Conservation (phyloP, 1,140 invertebrate genomes). For the Parapsyche elsis region DNA sequence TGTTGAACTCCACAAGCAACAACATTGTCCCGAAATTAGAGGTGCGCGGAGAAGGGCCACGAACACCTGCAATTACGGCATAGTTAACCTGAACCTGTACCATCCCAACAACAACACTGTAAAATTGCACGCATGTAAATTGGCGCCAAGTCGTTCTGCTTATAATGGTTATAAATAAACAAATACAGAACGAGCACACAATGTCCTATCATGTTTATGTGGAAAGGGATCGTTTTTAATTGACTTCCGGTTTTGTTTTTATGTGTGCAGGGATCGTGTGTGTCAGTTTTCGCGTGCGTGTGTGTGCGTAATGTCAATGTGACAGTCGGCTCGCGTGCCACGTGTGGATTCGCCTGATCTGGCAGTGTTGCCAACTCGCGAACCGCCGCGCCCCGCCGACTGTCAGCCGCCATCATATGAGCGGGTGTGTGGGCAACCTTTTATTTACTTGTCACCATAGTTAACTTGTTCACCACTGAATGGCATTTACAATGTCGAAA, state of each 20-base stretch:
- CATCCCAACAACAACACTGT: no score
- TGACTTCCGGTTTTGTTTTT: no score
- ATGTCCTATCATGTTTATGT: no score
- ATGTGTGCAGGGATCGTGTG: background rate
- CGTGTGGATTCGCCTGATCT: background rate
- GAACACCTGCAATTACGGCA: conserved; percentile 20
- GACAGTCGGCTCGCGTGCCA: conserved; percentile 4
- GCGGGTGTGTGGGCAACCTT: background rate
- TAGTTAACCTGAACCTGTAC: no score
- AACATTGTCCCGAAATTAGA: background rate
- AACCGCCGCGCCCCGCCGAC: conserved; percentile 3
- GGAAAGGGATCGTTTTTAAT: no score
- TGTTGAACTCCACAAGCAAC: background rate
- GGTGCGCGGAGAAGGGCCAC: background rate
- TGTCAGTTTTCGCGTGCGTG: background rate
- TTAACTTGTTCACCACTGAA: no score
- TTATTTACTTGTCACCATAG: background rate
- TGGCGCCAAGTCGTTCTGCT: no score
- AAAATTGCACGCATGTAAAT: no score
- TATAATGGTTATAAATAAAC: no score
- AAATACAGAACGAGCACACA: no score
- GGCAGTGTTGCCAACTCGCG: conserved; percentile 23
- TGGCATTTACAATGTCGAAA: no score
- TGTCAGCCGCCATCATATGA: conserved; percentile 18
- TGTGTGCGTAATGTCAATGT: background rate